phyloP scores from a whole-genome alignment of 1,140 invertebrate species.

The Drosophila asahinai region DNA sequence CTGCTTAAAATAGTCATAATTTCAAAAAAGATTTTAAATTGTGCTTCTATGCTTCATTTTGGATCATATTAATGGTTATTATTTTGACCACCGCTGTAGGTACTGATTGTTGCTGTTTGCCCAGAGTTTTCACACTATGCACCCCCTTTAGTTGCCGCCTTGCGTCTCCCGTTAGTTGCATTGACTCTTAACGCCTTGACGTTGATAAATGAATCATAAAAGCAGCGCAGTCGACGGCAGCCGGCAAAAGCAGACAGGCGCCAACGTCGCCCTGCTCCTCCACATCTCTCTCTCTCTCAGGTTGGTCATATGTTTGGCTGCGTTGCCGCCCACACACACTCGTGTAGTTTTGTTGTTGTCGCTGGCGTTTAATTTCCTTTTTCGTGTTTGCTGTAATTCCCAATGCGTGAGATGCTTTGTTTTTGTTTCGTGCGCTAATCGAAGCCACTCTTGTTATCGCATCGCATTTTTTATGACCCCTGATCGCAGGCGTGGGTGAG shows the following conservation, averaged over 20 bases:
- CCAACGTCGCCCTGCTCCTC: constrained; percentile 21
- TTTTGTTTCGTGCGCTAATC: constrained; percentile 60
- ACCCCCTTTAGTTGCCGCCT: constrained; percentile 21
- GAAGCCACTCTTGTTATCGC: constrained; percentile 73
- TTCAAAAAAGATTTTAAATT: not conserved
- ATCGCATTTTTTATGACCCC: constrained; percentile 43
- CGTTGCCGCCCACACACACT: constrained; percentile 42
- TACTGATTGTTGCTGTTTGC: constrained; percentile 44
- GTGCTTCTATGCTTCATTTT: not conserved
- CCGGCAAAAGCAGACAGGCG: constrained; percentile 62
- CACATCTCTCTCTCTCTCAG: constrained; percentile 30
- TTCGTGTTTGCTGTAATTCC: constrained; percentile 34
- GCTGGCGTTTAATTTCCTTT: constrained; percentile 39
- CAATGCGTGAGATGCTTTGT: constrained; percentile 41
- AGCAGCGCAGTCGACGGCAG: constrained; percentile 59
- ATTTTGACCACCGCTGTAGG: constrained; percentile 9
- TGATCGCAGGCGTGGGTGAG: constrained; percentile 50
- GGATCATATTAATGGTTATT: not conserved
- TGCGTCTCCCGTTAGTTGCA: constrained; percentile 40
- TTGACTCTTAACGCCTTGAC: constrained; percentile 71
- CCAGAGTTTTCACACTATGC: constrained; percentile 53
- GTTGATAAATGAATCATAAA: constrained; percentile 82
- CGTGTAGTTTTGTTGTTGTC: constrained; percentile 30
- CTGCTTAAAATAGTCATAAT: not conserved
- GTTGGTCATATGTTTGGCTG: constrained; percentile 55